Percentiles rank a stretch among this genome's conserved stretches.
Conservation (phyloP, 1,140 invertebrate species). For the Ganaspis sp. region DNA sequence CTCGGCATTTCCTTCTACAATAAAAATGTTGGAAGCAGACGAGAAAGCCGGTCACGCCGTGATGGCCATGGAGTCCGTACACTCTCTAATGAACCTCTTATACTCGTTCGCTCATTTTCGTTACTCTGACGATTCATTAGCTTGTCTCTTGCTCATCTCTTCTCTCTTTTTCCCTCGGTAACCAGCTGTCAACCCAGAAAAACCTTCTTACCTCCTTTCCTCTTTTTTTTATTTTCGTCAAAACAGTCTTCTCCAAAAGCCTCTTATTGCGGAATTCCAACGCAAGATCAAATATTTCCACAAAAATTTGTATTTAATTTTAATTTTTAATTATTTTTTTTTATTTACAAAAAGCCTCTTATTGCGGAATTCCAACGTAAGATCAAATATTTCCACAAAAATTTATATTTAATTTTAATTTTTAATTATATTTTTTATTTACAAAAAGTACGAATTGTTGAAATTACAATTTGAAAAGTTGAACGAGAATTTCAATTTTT, state of each 20-base stretch:
- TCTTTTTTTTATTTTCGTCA: not conserved
- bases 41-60: slow-evolving; percentile 76
- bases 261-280: not conserved
- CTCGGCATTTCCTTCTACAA: slow-evolving; percentile 67
- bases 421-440: not conserved
- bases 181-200: slow-evolving; percentile 31
- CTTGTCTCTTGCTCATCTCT: slow-evolving; percentile 50
- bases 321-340: too few species aligned
- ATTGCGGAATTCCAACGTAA: not conserved
- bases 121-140: slow-evolving; percentile 67
- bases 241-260: too few species aligned
- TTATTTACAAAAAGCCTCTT: too few species aligned
- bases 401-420: too few species aligned
- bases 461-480: too few species aligned
- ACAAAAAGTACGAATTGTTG: too few species aligned
- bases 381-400: too few species aligned
- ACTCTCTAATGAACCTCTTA: slow-evolving; percentile 75
- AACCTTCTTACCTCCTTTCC: slow-evolving; percentile 34
- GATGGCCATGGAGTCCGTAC: slow-evolving; percentile 75
- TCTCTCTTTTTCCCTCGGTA: not conserved
- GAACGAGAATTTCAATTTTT: too few species aligned
- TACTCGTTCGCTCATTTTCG: slow-evolving; percentile 69
- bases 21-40: slow-evolving; percentile 68
- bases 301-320: too few species aligned
- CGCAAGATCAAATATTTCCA: too few species aligned